Evolutionary conservation across 2,113 vertebrate genomes (phyloP).

Genomic region (Lasiurus cinereus): DNA sequence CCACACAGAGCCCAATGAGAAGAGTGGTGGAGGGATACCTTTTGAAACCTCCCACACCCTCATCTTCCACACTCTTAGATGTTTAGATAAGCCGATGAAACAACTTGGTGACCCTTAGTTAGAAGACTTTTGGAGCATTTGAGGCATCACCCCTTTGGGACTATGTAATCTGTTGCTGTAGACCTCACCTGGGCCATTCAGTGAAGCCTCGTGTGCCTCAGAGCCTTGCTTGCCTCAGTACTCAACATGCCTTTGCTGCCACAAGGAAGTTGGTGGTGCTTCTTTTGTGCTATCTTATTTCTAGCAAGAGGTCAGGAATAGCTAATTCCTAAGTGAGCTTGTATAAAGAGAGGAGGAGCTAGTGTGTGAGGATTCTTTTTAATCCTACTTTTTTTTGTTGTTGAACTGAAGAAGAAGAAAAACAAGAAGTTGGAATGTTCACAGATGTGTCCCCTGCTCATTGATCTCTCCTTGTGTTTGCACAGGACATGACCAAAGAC

Average conservation of each 20-base stretch:
- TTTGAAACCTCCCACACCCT: background rate
- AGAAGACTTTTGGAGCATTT: background rate
- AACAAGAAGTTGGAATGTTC: background rate
- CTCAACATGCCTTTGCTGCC: fast-evolving
- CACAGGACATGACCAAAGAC: slow-evolving; percentile 98
- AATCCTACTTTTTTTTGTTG: background rate
- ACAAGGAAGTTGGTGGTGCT: fast-evolving
- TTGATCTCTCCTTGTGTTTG: slow-evolving; percentile 62
- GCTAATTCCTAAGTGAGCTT: background rate
- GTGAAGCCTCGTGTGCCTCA: background rate
- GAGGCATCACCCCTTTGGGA: background rate
- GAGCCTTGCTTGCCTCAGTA: background rate
- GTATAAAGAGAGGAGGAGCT: background rate
- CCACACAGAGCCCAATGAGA: fast-evolving
- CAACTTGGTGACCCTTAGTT: background rate
- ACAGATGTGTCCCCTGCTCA: background rate
- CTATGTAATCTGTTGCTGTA: too few relatives aligned
- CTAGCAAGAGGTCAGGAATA: background rate
- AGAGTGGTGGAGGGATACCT: background rate
- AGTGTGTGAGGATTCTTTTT: background rate
- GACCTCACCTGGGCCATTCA: background rate
- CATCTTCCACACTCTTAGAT: background rate
- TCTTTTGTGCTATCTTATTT: background rate
- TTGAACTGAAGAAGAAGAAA: background rate
- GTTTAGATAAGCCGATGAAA: background rate